A percentile compares a stretch with the other conserved stretches of the same genome.
These are phyloP conservation scores for Candidula unifasciata DNA, from an alignment of 2,888 invertebrate species.

Conservation along the genomic window DNA sequence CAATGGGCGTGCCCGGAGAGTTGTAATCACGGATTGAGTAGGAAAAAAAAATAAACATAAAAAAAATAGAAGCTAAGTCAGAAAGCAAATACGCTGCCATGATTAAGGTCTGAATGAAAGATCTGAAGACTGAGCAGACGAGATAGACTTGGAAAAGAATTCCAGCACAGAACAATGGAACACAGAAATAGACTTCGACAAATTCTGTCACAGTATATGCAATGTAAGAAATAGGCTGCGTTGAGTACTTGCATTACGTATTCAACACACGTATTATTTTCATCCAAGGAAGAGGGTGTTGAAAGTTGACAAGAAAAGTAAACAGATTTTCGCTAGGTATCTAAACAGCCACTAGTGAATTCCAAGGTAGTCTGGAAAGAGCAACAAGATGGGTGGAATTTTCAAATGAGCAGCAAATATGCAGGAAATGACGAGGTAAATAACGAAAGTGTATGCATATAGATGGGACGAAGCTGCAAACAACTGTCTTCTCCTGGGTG, in stretches of 20 bases:
- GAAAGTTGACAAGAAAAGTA: background rate
- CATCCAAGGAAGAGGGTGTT: too few relatives aligned
- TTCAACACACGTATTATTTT: too few relatives aligned
- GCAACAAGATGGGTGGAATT: background rate
- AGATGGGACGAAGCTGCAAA: too few relatives aligned
- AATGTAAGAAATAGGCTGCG: too few relatives aligned
- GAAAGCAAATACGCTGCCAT: background rate
- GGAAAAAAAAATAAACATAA: background rate
- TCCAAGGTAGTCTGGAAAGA: background rate
- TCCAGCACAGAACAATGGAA: background rate
- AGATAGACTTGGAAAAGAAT: background rate
- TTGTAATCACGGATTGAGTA: constrained; percentile 12
- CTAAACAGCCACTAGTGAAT: background rate
- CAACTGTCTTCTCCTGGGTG: too few relatives aligned
- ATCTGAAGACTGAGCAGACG: background rate
- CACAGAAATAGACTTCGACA: background rate
- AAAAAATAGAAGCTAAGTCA: constrained; percentile 16
- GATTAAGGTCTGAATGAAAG: constrained; percentile 9
- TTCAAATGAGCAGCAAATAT: background rate
- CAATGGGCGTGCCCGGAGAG: constrained; percentile 1
- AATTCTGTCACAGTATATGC: background rate
- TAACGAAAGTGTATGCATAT: too few relatives aligned
- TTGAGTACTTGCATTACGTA: too few relatives aligned
- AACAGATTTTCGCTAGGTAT: background rate
- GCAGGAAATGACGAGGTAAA: too few relatives aligned